Evolutionary conservation across 2,888 invertebrate genomes (phyloP), one percentile per base, ranked within the genome.

Genomic region (Melanostoma scalare): DNA sequence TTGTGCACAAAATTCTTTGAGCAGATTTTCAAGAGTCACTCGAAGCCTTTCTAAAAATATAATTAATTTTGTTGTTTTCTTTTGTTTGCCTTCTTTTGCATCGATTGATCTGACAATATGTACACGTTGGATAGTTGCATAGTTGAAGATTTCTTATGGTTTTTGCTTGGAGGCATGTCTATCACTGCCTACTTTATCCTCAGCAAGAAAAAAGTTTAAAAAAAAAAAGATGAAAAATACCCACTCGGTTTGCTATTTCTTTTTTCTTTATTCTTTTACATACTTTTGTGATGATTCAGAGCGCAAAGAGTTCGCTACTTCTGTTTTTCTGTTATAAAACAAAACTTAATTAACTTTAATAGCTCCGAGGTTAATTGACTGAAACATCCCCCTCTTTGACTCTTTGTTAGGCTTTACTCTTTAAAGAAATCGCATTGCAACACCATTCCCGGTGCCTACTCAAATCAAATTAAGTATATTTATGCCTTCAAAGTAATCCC

Each of bases 341-440:
- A 58, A 65, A 42, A 58, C 40, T 10, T 38, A 40, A 20, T 58
- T 42, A 46, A n/a, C 48, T 56, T 58, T 77, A 77, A 77, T 73
- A 77, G 48, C 77, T 65, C 30, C 8, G 65, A 53, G 42, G 77
- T 77, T 82, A 82, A 82, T 82, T 77, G 77, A 77, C 68, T 60
- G 82, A 65, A 77, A 74, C 73, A 77, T 65, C 63, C 73, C 65
- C 74, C 56, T 61, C 56, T 31, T 63, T 52, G 55, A 63, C 50
- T 60, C 46, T 33, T 42, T 4, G 6, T 35, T n/a, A 33, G 33
- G 6, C 48, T 60, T 67, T 40, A 20, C 6, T 46, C 61, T 50
- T 69, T 50, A 30, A 10, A 60, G 38, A 56, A 63, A 44, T 46
- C 48, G 63, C 42, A 35, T 33, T 31, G 42, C 36, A 55, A 61